phyloP scores from a whole-genome alignment of 2,888 invertebrate species.

The Oscheius onirici region DNA sequence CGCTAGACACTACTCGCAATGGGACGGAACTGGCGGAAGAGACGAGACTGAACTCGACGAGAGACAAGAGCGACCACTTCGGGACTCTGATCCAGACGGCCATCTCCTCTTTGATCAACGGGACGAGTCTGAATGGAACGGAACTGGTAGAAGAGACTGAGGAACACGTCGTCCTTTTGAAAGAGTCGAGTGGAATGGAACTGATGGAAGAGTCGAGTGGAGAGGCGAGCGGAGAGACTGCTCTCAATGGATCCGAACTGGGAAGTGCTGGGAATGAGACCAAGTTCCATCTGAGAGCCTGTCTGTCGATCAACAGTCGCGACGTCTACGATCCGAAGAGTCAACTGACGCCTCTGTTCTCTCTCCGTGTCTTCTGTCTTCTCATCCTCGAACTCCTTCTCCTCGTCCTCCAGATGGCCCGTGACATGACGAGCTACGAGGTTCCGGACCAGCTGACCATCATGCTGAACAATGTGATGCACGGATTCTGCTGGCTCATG shows the following conservation, averaged over 20 bases:
- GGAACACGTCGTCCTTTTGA: neutral
- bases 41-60: neutral
- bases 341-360: neutral
- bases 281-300: neutral
- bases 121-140: neutral
- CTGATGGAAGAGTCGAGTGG: neutral
- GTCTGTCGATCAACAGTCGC: neutral
- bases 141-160: neutral
- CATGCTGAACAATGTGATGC: constrained; percentile 12
- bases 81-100: neutral
- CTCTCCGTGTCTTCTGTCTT: neutral
- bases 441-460: constrained; percentile 8
- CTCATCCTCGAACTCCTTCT: neutral
- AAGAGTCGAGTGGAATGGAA: neutral
- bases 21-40: neutral
- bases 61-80: neutral
- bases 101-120: neutral
- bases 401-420: constrained; percentile 2
- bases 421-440: constrained; percentile 2
- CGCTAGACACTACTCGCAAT: neutral
- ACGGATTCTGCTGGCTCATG: constrained; percentile 10
- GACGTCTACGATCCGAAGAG: neutral
- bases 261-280: neutral
- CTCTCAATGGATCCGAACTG: neutral
- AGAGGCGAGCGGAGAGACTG: neutral